Base-by-base conservation (phyloP, 2,888 invertebrate species). In the Asteroscopus sphinx region DNA sequence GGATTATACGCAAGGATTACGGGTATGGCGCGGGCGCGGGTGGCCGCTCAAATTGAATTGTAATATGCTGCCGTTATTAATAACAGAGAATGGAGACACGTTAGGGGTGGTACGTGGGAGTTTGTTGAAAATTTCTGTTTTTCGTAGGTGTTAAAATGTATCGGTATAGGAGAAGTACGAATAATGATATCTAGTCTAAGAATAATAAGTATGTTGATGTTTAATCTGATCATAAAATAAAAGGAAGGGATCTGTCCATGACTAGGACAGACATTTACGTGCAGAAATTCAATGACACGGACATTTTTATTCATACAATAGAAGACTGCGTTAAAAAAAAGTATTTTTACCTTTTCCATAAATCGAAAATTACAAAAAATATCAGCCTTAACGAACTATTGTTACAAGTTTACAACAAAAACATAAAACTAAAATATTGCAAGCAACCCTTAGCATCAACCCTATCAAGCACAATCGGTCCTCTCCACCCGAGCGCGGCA, bases 61-160 rank as follows among this genome's bases (percentile, higher is more conserved):
- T 93, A 92, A 93, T 93, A 90, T 87, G 85, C 88, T 87, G 77
- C 85, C 88, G 89, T 88, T 92, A 91, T 93, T 93, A 93, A 92
- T 91, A 92, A 90, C 90, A 82, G 76, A 73, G 76, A 73, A 73
- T 64, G 66, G 72, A 74, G 77, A 68, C 76, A 64, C 28, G 51
- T 51, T 80, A 90, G 91, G 90, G 89, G 68, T 89, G 86, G n/a
- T 55, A 25, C 17, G 32, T 32, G 30, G 36, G 13, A 13, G 15
- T 13, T 39, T 40, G 28, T n/a, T n/a, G n/a, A 15, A 4, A 0
- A n/a, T 25, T 8, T 33, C 3, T 11, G 8, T 6, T 25, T 7
- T 2, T 16, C n/a, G n/a, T n/a, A n/a, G n/a, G n/a, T n/a, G n/a
- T n/a, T n/a, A n/a, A n/a, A n/a, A n/a, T n/a, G n/a, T n/a, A n/a